Evolutionary conservation across 2,113 vertebrate species (phyloP).

Genomic region (Gobio gobio): DNA sequence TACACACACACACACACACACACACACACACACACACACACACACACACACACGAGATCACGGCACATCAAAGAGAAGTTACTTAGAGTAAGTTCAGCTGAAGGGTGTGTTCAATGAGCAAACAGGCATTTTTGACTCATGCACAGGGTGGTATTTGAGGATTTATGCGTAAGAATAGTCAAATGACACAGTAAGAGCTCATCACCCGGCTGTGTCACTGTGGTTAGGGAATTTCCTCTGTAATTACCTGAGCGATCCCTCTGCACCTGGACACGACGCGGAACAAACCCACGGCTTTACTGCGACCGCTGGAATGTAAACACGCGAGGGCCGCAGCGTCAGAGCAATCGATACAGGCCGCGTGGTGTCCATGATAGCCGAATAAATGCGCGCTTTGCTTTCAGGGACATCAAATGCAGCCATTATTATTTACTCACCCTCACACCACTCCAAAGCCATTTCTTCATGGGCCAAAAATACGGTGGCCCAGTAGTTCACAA

Average conservation of each 20-base stretch:
- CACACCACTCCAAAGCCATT: not conserved
- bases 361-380: not conserved
- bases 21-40: not conserved
- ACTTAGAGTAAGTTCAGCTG: conserved; percentile 39
- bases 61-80: conserved; percentile 31
- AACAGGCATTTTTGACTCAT: conserved; percentile 56
- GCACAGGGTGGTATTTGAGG: conserved; percentile 61
- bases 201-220: conserved; percentile 61
- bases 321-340: conserved; percentile 42
- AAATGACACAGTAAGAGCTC: conserved; percentile 62
- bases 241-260: conserved; percentile 61
- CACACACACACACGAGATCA: not conserved
- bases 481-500: no score
- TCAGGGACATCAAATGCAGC: not conserved
- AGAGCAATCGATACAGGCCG: conserved; percentile 20
- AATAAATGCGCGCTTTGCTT: not conserved
- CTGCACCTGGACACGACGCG: conserved; percentile 61
- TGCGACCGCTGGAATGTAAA: conserved; percentile 63
- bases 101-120: conserved; percentile 52
- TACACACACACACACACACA: not conserved
- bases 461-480: no score
- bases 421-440: not conserved
- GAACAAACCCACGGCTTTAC: conserved; percentile 60
- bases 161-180: conserved; percentile 61
- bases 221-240: conserved; percentile 63